A percentile compares a stretch with the other conserved stretches of the same genome.
These are phyloP conservation scores for Hirtodrosophila histrioides DNA, from an alignment of 2,888 invertebrate genomes.

Conservation along the genomic window DNA sequence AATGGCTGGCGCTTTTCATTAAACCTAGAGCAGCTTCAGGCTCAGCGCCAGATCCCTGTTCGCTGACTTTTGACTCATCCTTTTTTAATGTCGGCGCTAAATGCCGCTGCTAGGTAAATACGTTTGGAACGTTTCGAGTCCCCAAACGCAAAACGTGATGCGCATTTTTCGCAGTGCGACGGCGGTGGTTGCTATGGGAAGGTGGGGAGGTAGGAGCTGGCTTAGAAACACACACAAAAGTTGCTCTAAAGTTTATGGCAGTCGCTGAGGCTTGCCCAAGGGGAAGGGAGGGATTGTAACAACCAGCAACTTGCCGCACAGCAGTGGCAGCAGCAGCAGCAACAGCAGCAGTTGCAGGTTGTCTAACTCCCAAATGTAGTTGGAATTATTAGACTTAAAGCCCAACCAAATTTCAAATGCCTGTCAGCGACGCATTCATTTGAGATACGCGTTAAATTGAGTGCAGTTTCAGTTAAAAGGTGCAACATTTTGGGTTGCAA, in stretches of 20 bases:
- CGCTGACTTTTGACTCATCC: conserved; percentile 24
- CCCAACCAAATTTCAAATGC: conserved; percentile 51
- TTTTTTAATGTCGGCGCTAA: conserved; percentile 61
- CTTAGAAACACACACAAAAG: conserved; percentile 56
- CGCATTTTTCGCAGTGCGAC: conserved; percentile 76
- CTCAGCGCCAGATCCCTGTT: conserved; percentile 1
- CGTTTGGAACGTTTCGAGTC: conserved; percentile 53
- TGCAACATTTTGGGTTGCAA: conserved; percentile 35
- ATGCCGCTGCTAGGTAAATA: conserved; percentile 74
- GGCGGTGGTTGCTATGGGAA: conserved; percentile 9
- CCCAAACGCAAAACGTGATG: conserved; percentile 75
- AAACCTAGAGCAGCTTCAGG: conserved; percentile 21
- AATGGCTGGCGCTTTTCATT: conserved; percentile 39
- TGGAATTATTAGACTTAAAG: conserved; percentile 49
- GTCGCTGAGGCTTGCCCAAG: conserved; percentile 9
- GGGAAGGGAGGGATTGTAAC: conserved; percentile 1
- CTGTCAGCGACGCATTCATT: conserved; percentile 56
- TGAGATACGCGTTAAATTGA: conserved; percentile 65
- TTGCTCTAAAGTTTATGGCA: conserved; percentile 70
- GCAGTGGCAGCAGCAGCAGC: conserved; percentile 7
- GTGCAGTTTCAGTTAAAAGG: conserved; percentile 49
- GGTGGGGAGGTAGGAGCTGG: not conserved
- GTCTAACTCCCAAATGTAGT: conserved; percentile 24
- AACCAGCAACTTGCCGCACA: conserved; percentile 35
- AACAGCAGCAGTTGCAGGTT: conserved; percentile 20